Base-by-base conservation (phyloP, 1,140 invertebrate species). In the Tribolium madens region DNA sequence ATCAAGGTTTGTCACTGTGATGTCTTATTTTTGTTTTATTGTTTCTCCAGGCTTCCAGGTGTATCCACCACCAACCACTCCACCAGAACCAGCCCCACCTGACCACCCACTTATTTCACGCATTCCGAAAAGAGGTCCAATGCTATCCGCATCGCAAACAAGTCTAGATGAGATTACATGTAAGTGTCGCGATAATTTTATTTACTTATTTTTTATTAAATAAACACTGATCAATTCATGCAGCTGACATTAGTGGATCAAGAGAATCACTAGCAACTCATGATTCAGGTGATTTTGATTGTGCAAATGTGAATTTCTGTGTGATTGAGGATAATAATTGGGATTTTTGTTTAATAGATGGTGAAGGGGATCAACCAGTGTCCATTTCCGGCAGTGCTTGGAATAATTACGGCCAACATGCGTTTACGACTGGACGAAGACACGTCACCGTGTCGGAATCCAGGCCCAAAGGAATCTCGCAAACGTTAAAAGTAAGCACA, bases 371-470 rank as follows among this genome's bases (percentile, higher is more conserved):
- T 75, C 84, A 85, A 76, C 86, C 86, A 48, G 86, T 85, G 46
- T 83, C 84, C 26, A 81, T 83, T 21, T 78, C 87, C 76, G 87
- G 86, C 52, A 87, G 86, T 17, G 86, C 87, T 6, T 88, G 87
- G 79, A 92, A 91, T 80, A 92, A 89, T 81, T 93, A 92, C 78
- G 90, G 92, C 0, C 91, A 92, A 46, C 91, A 94, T 81, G 93
- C 94, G 2, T 96, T 95, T 80, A 96, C 94, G 10, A 95, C 94
- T 6, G 94, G 94, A 3, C 87, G 94, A 72, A 86, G 93, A 9
- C 89, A 92, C 75, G 87, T 89, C 81, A 87, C 92, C 10, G 87
- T 90, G 69, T 87, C 88, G 3, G 92, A 93, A 79, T 89, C 92
- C 12, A 88, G 92, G 73, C 91, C 91, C 14, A 92, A 93, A 86